These are phyloP conservation scores for Gymnothorax reevesii DNA, from an alignment of 2,797 vertebrate genomes.

Conservation along the genomic window DNA sequence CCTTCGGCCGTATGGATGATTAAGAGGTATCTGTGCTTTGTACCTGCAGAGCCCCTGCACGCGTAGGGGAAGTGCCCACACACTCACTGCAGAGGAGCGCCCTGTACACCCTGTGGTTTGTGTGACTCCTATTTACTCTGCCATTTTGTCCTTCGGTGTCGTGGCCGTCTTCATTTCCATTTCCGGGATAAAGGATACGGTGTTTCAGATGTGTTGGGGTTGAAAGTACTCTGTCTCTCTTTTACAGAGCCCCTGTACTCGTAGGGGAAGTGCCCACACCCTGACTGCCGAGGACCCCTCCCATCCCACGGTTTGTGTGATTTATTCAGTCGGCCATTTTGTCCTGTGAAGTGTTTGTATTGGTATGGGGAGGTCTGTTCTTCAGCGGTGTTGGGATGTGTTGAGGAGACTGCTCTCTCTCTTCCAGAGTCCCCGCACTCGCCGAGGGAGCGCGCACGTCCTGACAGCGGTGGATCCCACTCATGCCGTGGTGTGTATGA, in stretches of 20 bases:
- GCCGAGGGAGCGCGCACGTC: background rate
- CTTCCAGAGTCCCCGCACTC: background rate
- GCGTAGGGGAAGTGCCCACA: slow-evolving; percentile 5
- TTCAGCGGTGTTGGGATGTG: background rate
- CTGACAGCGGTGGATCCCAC: background rate
- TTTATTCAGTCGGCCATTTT: background rate
- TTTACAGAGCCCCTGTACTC: background rate
- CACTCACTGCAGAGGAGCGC: background rate
- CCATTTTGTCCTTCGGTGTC: background rate
- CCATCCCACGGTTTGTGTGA: background rate
- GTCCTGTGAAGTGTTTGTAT: background rate
- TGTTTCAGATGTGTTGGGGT: background rate
- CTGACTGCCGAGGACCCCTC: background rate
- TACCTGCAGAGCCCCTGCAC: background rate
- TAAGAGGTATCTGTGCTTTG: background rate
- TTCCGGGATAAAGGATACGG: background rate
- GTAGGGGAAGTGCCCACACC: background rate
- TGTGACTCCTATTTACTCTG: background rate
- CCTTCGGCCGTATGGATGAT: background rate
- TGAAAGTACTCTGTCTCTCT: background rate
- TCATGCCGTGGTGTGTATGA: background rate
- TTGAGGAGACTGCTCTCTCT: background rate
- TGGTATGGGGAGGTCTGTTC: too few species aligned
- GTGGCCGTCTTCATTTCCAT: background rate
- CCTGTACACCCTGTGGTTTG: background rate